Evolutionary conservation across 2,888 invertebrate genomes (phyloP).

Genomic region (Argyra leucocephala): DNA sequence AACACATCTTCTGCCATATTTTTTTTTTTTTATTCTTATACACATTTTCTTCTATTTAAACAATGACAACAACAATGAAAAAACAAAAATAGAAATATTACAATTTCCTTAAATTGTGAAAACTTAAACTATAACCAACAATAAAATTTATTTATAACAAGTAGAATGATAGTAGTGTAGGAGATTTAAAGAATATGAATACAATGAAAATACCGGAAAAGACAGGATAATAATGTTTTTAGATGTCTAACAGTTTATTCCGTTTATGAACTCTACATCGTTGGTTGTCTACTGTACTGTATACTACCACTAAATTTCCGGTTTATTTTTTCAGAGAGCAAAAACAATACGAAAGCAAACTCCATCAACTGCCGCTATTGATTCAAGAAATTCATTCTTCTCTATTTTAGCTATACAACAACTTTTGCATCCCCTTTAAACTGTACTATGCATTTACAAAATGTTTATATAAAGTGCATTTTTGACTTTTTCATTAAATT

Average conservation of each 20-base stretch:
- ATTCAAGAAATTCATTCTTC: too few species aligned
- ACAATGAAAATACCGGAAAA: conserved; percentile 1
- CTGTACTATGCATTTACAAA: neutral
- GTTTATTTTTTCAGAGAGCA: neutral
- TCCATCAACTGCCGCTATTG: too few species aligned
- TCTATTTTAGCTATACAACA: too few species aligned
- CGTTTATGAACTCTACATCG: neutral
- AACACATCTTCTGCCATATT: too few species aligned
- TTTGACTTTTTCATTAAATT: neutral
- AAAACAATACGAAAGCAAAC: neutral
- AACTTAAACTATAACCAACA: too few species aligned
- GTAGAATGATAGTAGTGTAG: too few species aligned
- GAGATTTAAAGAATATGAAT: neutral
- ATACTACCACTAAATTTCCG: neutral
- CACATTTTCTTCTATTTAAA: too few species aligned
- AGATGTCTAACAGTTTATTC: neutral
- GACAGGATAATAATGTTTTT: conserved; percentile 2
- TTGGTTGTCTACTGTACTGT: too few species aligned
- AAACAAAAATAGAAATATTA: too few species aligned
- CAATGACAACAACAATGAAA: too few species aligned
- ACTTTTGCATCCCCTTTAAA: neutral
- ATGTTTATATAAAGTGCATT: neutral
- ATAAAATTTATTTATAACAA: too few species aligned
- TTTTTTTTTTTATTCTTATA: neutral
- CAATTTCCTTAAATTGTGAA: too few species aligned